Conservation (phyloP, 2,797 vertebrate genomes). For the Antennarius maculatus region DNA sequence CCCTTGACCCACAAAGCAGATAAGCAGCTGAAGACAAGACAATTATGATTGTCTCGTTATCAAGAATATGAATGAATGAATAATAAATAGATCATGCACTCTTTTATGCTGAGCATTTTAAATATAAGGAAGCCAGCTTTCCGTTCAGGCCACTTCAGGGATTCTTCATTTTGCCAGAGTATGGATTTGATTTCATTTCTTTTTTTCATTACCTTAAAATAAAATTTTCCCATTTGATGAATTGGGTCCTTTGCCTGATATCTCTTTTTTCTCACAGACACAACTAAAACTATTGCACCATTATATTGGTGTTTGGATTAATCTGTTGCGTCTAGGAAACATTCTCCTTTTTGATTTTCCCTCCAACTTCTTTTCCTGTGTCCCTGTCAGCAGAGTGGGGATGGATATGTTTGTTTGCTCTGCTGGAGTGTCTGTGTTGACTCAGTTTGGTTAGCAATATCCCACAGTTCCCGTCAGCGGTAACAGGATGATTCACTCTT, state of each 20-base stretch:
- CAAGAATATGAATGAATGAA: no score
- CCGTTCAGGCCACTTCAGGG: slow-evolving; percentile 26
- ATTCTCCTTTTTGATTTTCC: slow-evolving; percentile 10
- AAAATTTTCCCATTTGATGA: slow-evolving; percentile 26
- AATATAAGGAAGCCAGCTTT: background rate
- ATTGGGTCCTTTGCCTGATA: slow-evolving; percentile 18
- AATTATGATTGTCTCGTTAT: no score
- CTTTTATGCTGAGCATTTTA: background rate
- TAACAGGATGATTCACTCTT: slow-evolving; percentile 52
- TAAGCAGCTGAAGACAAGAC: no score
- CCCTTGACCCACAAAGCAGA: no score
- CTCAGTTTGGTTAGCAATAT: slow-evolving; percentile 37
- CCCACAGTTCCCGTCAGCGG: slow-evolving; percentile 51
- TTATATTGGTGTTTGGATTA: background rate
- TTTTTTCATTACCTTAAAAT: slow-evolving; percentile 43
- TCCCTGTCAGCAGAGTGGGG: slow-evolving; percentile 20
- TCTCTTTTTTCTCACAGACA: slow-evolving; percentile 5
- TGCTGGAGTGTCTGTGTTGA: slow-evolving; percentile 50
- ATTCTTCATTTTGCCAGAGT: slow-evolving; percentile 47
- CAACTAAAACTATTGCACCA: slow-evolving; percentile 10
- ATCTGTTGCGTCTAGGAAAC: background rate
- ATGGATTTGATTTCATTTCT: slow-evolving; percentile 54
- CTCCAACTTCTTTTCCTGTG: slow-evolving; percentile 16
- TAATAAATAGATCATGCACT: no score
- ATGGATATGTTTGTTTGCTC: slow-evolving; percentile 54